phyloP scores from a whole-genome alignment of 92 coral and sea anemone genomes.

The Chrysogorgia sp. region DNA sequence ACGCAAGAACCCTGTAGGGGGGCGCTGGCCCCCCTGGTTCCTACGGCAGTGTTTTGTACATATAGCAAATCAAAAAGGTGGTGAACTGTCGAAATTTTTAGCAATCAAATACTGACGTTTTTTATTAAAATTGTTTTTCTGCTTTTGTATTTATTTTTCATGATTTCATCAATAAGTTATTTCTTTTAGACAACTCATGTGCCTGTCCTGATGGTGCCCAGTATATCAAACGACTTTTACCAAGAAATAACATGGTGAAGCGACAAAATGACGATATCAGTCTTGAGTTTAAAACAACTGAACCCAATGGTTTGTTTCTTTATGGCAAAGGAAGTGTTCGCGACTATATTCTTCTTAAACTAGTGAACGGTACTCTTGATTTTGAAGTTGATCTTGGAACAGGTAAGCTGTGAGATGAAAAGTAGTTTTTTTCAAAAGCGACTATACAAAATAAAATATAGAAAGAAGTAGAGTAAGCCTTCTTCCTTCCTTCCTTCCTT shows the following conservation, averaged over 20 bases:
- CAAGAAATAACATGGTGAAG: constrained; percentile 60
- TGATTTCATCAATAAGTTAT: constrained; percentile 35
- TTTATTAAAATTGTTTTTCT: neutral
- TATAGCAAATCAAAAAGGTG: too few species aligned
- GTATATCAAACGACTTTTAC: constrained; percentile 60
- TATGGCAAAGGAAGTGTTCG: constrained; percentile 71
- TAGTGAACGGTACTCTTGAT: constrained; percentile 69
- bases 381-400: constrained; percentile 86
- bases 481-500: neutral
- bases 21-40: too few species aligned
- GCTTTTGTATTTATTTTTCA: neutral
- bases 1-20: too few species aligned
- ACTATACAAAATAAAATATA: too few species aligned
- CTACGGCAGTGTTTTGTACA: too few species aligned
- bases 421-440: too few species aligned
- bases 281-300: constrained; percentile 71
- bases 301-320: constrained; percentile 69
- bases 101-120: neutral
- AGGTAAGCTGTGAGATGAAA: too few species aligned
- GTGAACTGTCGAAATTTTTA: too few species aligned
- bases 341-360: constrained; percentile 76
- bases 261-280: constrained; percentile 65
- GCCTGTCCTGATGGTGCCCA: constrained; percentile 68
- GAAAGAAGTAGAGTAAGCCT: too few species aligned
- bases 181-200: constrained; percentile 73